These are phyloP conservation scores for Rhynchomys soricoides DNA, from an alignment of 2,113 vertebrate genomes.

Conservation along the genomic window DNA sequence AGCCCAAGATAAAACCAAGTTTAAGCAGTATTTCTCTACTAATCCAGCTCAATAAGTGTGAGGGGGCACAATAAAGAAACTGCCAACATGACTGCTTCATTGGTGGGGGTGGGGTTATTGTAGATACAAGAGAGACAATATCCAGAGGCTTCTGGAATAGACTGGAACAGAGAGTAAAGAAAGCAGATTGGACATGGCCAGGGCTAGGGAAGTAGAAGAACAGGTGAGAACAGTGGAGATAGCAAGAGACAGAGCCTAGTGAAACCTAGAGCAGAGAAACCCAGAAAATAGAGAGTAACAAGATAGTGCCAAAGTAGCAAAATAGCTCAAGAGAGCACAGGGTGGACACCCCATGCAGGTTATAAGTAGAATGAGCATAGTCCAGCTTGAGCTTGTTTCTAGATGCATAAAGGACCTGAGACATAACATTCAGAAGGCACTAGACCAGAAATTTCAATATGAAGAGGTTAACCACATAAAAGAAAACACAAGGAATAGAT, in stretches of 20 bases:
- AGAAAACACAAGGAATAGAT: background rate
- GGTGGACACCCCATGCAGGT: background rate
- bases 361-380: background rate
- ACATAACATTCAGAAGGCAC: background rate
- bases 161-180: background rate
- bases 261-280: background rate
- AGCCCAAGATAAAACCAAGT: background rate
- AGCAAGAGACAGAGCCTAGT: background rate
- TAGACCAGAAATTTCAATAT: background rate
- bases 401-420: background rate
- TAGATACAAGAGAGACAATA: background rate
- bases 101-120: background rate
- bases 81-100: background rate
- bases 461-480: background rate
- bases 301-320: background rate
- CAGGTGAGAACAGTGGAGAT: background rate
- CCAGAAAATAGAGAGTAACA: background rate
- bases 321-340: background rate
- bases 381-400: background rate
- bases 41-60: background rate
- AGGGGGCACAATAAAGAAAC: background rate
- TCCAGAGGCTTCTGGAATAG: background rate
- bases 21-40: background rate
- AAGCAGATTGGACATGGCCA: background rate
- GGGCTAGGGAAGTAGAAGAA: background rate